phyloP scores from a whole-genome alignment of 2,888 invertebrate genomes.

The Bombylius major region DNA sequence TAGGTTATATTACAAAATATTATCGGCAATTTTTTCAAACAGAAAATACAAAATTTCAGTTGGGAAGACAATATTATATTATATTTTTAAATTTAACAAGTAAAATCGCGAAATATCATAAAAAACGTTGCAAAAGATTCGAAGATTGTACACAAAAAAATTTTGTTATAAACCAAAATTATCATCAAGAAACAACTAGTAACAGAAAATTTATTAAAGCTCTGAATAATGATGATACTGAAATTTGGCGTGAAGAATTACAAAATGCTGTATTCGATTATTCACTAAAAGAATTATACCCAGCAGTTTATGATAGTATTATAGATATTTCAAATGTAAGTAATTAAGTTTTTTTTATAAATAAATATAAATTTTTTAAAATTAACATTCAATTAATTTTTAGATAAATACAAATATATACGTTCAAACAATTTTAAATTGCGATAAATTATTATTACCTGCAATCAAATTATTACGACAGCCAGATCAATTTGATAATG shows the following conservation, averaged over 20 bases:
- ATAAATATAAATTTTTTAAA: no score
- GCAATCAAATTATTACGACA: conserved; percentile 16
- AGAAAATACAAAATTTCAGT: not conserved
- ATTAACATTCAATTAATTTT: no score
- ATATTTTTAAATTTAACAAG: conserved; percentile 6
- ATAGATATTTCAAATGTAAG: conserved; percentile 8
- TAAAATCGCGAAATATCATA: not conserved
- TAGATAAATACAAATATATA: no score
- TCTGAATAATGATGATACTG: conserved; percentile 5
- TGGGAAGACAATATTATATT: conserved; percentile 7
- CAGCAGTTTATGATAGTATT: conserved; percentile 13
- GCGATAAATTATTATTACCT: conserved; percentile 13
- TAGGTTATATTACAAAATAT: conserved; percentile 8
- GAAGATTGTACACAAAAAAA: not conserved
- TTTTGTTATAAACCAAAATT: no score
- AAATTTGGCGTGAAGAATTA: conserved; percentile 15
- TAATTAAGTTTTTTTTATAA: not conserved
- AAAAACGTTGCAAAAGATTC: conserved; percentile 1
- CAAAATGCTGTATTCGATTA: conserved; percentile 18
- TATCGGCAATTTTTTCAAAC: conserved; percentile 4
- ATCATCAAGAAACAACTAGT: no score
- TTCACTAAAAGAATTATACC: conserved; percentile 15
- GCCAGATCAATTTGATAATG: conserved; percentile 9
- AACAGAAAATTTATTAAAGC: no score
- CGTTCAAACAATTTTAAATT: conserved; percentile 13